These are phyloP conservation scores for Chelonus formosanus DNA, from an alignment of 2,888 invertebrate genomes.

Conservation along the genomic window DNA sequence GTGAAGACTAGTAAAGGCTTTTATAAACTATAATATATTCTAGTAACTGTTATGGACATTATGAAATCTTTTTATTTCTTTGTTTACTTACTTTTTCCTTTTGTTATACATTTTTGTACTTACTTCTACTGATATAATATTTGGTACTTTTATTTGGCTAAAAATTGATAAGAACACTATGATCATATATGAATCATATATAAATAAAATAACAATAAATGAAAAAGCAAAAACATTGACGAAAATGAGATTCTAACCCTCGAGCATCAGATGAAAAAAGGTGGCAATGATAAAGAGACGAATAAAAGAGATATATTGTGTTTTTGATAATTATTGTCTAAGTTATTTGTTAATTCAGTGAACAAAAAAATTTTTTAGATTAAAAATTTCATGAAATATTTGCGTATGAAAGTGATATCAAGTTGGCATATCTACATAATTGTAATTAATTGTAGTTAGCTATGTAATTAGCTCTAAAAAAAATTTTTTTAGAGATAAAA, in stretches of 20 bases:
- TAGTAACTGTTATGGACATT: neutral
- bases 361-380: no score
- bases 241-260: conserved; percentile 13
- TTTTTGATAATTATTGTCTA: neutral
- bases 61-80: neutral
- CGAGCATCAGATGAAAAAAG: neutral
- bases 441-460: no score
- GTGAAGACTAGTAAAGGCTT: neutral
- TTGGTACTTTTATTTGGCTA: conserved; percentile 9
- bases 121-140: no score
- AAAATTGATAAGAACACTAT: conserved; percentile 15
- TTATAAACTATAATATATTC: neutral
- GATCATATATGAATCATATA: conserved; percentile 20
- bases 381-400: no score
- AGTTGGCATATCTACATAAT: no score
- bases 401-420: no score
- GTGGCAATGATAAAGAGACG: neutral
- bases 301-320: neutral
- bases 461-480: no score
- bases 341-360: neutral
- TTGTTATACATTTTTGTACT: neutral
- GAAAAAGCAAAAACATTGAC: conserved; percentile 13
- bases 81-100: conserved; percentile 4
- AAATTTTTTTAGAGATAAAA: no score
- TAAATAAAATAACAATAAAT: conserved; percentile 28